These are phyloP conservation scores for Dufourea novaeangliae DNA, from an alignment of 1,140 invertebrate species.

Conservation along the genomic window DNA sequence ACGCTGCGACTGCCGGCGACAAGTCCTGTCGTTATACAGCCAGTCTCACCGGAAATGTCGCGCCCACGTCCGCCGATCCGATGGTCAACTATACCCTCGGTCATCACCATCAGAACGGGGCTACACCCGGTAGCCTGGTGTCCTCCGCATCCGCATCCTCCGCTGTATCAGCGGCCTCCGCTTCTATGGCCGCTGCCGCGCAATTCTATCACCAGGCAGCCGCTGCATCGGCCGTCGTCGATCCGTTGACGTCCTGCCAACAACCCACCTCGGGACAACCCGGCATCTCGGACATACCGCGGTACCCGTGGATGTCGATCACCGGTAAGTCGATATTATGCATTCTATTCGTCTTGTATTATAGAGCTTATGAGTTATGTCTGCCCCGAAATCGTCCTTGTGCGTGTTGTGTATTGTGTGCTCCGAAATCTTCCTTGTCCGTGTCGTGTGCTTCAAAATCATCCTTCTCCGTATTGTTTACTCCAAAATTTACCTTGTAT, in stretches of 20 bases:
- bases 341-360: too few relatives aligned
- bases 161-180: constrained; percentile 86
- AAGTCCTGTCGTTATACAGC: constrained; percentile 91
- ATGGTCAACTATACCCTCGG: constrained; percentile 91
- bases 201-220: constrained; percentile 94
- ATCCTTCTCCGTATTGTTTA: too few relatives aligned
- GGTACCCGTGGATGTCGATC: constrained; percentile 98
- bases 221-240: constrained; percentile 85
- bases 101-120: constrained; percentile 89
- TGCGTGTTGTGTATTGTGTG: too few relatives aligned
- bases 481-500: too few relatives aligned
- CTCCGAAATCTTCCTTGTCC: too few relatives aligned
- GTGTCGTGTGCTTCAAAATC: too few relatives aligned
- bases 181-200: constrained; percentile 90
- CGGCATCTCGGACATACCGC: constrained; percentile 91
- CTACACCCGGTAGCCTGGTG: constrained; percentile 82
- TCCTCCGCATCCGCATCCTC: constrained; percentile 82
- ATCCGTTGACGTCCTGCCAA: constrained; percentile 85
- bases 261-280: constrained; percentile 87
- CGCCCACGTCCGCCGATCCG: constrained; percentile 84
- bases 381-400: too few relatives aligned
- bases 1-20: constrained; percentile 83
- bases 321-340: constrained; percentile 88
- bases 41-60: constrained; percentile 84
- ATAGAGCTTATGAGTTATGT: too few relatives aligned